Base-by-base conservation (phyloP, 2,888 invertebrate species). In the Eledone cirrhosa region DNA sequence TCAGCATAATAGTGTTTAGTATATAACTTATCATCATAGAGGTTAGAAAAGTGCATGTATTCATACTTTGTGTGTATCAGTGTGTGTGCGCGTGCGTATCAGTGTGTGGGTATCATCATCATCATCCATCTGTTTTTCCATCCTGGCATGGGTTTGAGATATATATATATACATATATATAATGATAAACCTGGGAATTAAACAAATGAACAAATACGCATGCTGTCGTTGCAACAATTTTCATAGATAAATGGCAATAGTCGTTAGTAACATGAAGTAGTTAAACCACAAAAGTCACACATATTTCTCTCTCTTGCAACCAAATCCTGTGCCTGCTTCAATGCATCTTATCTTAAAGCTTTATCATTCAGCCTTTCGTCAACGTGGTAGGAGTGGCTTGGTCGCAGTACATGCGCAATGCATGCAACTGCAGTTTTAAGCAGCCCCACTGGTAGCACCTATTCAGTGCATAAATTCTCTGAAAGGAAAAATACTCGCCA, bases 391-490 rank as follows among this genome's bases (percentile, higher is more conserved):
- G 72, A 72, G 72, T 72, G 33, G 72, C 41, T 31, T 33, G 72
- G 33, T 24, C 72, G 72, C 31, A 67, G 67, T 67, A 67, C 72
- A 72, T 72, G 72, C 33, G 72, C 33, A 33, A 33, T 33, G 72
- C 72, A 31, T 72, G 72, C 72, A 72, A 72, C 72, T 72, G 72
- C 72, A 72, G 33, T 72, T 72, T 72, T 72, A 72, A 72, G 72
- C 72, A 69, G 72, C 72, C 33, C 33, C 72, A 72, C 29, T 72
- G 33, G 33, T 72, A 72, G 31, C 72, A 72, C 72, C 72, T 72
- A 72, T 72, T 72, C 31, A 72, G 31, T 72, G 33, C 72, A 72
- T 72, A 72, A 72, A 31, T 72, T 72, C 33, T 31, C 72, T 72
- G 72, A 72, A 72, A 72, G 72, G 33, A 72, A 72, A 72, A 72